phyloP scores from a whole-genome alignment of 2,797 vertebrate species.

The Argya squamiceps region DNA sequence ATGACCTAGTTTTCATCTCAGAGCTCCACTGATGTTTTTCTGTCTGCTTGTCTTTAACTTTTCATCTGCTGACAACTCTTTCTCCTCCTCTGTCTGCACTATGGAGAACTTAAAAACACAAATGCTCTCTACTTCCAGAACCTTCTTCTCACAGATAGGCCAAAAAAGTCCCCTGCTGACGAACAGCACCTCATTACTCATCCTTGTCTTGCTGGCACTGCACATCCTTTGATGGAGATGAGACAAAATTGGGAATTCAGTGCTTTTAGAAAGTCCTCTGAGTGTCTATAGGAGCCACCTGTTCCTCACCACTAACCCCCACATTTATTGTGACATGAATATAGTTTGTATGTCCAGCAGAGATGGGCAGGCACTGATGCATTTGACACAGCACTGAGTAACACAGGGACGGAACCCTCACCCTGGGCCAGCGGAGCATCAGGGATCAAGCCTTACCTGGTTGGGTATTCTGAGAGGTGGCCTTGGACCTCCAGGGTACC shows the following conservation, averaged over 20 bases:
- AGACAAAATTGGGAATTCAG: neutral
- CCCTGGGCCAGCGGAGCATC: neutral
- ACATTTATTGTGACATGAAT: neutral
- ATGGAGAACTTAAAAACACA: neutral
- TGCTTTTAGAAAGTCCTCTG: neutral
- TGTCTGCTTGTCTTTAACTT: neutral
- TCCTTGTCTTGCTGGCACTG: neutral
- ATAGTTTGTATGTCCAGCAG: neutral
- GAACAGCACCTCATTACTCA: conserved; percentile 4
- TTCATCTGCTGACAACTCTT: neutral
- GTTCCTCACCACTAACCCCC: neutral
- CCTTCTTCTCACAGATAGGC: neutral
- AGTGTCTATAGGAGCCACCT: neutral
- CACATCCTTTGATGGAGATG: neutral
- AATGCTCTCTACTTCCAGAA: neutral
- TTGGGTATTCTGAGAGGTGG: conserved; percentile 95
- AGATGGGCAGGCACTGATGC: neutral
- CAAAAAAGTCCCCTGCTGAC: neutral
- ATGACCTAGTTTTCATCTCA: neutral
- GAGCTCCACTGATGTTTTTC: neutral
- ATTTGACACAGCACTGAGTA: neutral
- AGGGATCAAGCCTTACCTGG: conserved; percentile 81
- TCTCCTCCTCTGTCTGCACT: neutral
- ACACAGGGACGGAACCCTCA: neutral
- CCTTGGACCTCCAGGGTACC: conserved; percentile 95